Conservation (phyloP, 2,113 vertebrate species). For the Felis chaus region DNA sequence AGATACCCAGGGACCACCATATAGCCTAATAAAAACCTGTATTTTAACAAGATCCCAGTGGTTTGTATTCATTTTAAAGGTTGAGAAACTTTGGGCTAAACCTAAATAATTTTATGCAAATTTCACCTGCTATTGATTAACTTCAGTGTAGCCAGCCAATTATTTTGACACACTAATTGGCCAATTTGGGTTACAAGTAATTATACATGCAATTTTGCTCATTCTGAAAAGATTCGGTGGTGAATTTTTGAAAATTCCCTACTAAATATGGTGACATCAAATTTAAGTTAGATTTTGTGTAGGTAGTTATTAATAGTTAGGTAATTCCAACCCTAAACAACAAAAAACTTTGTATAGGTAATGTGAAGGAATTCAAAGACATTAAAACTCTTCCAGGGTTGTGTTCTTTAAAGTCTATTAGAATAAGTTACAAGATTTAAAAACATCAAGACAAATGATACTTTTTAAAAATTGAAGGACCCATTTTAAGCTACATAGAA, state of each 20-base stretch:
- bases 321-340: not conserved
- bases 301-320: conserved; percentile 17
- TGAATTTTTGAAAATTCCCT: conserved; percentile 8
- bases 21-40: not conserved
- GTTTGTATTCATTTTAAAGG: not conserved
- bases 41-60: not conserved
- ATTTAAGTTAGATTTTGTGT: not conserved
- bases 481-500: not conserved
- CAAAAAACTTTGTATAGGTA: not conserved
- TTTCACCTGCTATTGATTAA: not conserved
- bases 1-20: not conserved
- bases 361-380: not conserved
- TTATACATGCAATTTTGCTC: not conserved
- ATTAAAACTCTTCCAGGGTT: not conserved
- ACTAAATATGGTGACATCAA: not conserved
- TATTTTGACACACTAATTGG: not conserved
- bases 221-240: not conserved
- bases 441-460: conserved; percentile 37
- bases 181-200: not conserved
- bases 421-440: not conserved
- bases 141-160: not conserved
- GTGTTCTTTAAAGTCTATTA: conserved; percentile 21
- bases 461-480: not conserved
- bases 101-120: not conserved
- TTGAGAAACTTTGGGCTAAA: not conserved